Evolutionary conservation across 1,140 invertebrate species (phyloP).

Genomic region (Polyergus mexicanus): DNA sequence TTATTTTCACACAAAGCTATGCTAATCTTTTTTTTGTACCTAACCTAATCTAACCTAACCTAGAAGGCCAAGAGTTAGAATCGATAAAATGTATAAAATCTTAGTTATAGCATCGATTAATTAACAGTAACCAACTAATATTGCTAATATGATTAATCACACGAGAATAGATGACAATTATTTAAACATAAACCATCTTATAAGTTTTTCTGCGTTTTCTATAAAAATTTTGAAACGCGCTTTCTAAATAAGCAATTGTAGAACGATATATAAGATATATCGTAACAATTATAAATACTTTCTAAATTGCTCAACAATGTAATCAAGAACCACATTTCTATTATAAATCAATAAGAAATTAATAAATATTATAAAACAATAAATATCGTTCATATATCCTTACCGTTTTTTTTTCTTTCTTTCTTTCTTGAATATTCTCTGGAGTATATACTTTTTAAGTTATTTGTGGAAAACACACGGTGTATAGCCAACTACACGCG

Average conservation of each 20-base stretch:
- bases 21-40: neutral
- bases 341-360: neutral
- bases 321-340: neutral
- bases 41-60: no score
- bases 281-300: neutral
- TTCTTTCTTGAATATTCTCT: neutral
- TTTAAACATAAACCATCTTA: neutral
- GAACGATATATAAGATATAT: neutral
- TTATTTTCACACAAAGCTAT: neutral
- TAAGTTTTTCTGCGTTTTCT: neutral
- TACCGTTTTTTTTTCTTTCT: neutral
- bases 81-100: conserved; percentile 47
- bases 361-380: neutral
- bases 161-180: neutral
- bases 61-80: neutral
- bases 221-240: neutral
- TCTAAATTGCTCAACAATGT: neutral
- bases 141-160: neutral
- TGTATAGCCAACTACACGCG: neutral
- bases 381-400: neutral
- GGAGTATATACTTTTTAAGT: neutral
- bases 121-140: conserved; percentile 9
- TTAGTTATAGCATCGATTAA: conserved; percentile 41
- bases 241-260: neutral
- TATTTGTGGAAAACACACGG: neutral